Evolutionary conservation across 1,140 invertebrate species (phyloP), one percentile per base, ranked within the genome.

Genomic region (Meloidogyne exigua): DNA sequence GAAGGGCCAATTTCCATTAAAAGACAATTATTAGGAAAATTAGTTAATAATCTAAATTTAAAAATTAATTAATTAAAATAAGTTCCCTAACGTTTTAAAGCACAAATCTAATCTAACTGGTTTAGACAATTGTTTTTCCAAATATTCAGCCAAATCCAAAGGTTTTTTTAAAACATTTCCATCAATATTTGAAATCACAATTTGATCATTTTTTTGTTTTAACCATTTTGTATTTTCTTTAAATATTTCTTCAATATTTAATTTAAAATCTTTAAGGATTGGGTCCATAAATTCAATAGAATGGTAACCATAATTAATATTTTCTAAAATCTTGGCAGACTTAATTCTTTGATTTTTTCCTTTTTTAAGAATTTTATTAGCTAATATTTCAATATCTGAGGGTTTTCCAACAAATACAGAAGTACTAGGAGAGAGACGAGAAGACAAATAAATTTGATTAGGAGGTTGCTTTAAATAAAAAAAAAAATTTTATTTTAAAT

Each of bases 171-270:
- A 68, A n/a, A n/a, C 0, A 18, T 68, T 68, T 21, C 66, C 66
- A 42, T 68, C 7, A 21, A 68, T 10, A 68, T 68, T 68, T 32
- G 66, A 68, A n/a, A 68, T n/a, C 7, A 68, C 21, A 32, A 25
- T 42, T 42, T 9, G 5, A 21, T n/a, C 4, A 26, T 15, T 36
- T 13, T 36, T 13, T 32, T 26, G 21, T 64, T 25, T 23, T 25
- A 10, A n/a, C 21, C 21, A 68, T 57, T 57, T 57, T 57, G 10
- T n/a, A n/a, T 57, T 57, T n/a, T 57, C 21, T 5, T 57, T 57
- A 57, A 57, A n/a, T 57, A 57, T n/a, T 42, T 68, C 3, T 7
- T n/a, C 1, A 7, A 68, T 0, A 42, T 1, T 18, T 21, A 42
- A 32, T 32, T 42, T 32, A 42, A 68, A 68, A n/a, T 68, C 66